Evolutionary conservation across 1,140 invertebrate species (phyloP), one percentile per base, ranked within the genome.

Genomic region (Drosophila bipectinata): DNA sequence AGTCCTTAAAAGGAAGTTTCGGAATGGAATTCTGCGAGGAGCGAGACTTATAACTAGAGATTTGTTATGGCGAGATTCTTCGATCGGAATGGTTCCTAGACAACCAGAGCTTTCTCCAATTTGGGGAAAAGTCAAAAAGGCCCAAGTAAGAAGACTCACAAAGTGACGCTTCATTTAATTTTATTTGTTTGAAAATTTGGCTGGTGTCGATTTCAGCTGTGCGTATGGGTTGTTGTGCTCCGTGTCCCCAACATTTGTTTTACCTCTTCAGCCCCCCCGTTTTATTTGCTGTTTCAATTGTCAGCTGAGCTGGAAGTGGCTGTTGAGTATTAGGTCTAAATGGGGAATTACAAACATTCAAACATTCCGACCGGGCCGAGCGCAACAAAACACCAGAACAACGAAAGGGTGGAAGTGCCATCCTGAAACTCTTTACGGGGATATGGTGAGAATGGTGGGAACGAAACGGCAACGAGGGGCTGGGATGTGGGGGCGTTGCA

Each of bases 271-370:
- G 28, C 15, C 63, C 52, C 52, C 8, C 30, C 52, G 69, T 73
- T 87, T 88, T 82, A 77, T 88, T 88, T 87, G 79, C 75, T 66
- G 39, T 87, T 87, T 76, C 82, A 85, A 85, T 85, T 85, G 81
- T 78, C 74, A 81, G 81, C 67, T 54, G 54, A 47, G 60, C 77
- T 81, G 81, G 56, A 85, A 85, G 78, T 87, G 78, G 81, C 81
- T 85, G 81, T 77, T 68, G 83, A 73, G 71, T 88, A 88, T 87
- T 87, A 82, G 83, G 83, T 88, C 83, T 88, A 87, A 87, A 87
- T 82, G 82, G 83, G 47, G 74, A 81, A 87, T 82, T 87, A 77
- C 82, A 87, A 78, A 72, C 58, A 68, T 57, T 84, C 82, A 87
- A 78, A 72, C 58, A 68, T 57, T 84, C 72, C 58, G 62, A 41